A percentile compares a stretch with the other conserved stretches of the same genome.
phyloP scores from a whole-genome alignment of 1,140 invertebrate genomes.

The Ceratina calcarata region DNA sequence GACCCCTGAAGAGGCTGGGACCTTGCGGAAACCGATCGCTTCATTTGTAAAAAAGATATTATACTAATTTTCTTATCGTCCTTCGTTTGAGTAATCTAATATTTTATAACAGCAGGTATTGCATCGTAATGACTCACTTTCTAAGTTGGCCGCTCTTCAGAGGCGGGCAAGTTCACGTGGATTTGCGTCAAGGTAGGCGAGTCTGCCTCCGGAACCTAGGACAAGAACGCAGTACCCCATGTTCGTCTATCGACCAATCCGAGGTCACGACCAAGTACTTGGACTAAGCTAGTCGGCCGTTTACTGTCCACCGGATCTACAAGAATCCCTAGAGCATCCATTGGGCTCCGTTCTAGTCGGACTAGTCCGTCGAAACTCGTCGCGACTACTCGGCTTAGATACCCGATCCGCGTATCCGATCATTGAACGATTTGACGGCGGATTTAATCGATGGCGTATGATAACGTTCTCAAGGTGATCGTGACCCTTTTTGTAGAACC shows the following conservation, averaged over 20 bases:
- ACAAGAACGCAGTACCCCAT: conserved; percentile 44
- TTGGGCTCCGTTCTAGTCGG: conserved; percentile 42
- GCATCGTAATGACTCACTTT: conserved; percentile 27
- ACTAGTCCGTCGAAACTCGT: conserved; percentile 47
- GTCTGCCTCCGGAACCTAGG: conserved; percentile 52
- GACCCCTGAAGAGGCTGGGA: too few species aligned
- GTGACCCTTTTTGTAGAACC: conserved; percentile 35
- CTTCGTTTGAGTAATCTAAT: background rate
- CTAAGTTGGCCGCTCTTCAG: conserved; percentile 32
- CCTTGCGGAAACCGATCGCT: too few species aligned
- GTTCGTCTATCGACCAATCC: conserved; percentile 52
- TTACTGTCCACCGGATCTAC: conserved; percentile 41
- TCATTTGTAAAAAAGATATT: too few species aligned
- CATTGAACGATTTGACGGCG: background rate
- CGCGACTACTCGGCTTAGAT: too few species aligned
- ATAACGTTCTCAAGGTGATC: conserved; percentile 34
- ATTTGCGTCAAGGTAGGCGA: conserved; percentile 51
- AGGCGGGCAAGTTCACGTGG: conserved; percentile 23
- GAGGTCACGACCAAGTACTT: conserved; percentile 58
- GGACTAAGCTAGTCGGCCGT: conserved; percentile 60
- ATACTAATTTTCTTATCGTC: too few species aligned
- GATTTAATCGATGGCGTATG: conserved; percentile 27
- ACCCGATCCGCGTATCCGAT: background rate
- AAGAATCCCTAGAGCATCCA: conserved; percentile 34
- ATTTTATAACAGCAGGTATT: too few species aligned